Evolutionary conservation across 2,797 vertebrate species (phyloP).

Genomic region (Chloroceryle amazona): DNA sequence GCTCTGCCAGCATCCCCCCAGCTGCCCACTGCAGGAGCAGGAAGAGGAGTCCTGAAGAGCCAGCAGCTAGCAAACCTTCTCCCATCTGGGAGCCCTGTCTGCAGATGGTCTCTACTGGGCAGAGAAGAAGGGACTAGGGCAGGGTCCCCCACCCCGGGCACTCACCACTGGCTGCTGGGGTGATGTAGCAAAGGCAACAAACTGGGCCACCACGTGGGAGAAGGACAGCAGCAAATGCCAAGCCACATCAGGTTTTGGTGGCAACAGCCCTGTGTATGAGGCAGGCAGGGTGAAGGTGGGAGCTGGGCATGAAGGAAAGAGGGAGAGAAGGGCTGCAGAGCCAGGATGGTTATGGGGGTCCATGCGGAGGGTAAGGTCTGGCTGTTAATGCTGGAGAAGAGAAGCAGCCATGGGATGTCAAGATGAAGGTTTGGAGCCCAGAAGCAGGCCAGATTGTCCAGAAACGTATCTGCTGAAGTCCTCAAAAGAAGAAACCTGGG

Average conservation of each 20-base stretch:
- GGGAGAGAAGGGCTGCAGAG: not conserved
- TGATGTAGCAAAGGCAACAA: not conserved
- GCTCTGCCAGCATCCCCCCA: slow-evolving; percentile 20
- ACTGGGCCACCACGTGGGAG: not conserved
- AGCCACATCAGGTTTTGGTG: not conserved
- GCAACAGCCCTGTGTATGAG: accelerated
- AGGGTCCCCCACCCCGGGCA: not conserved
- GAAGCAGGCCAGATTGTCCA: not conserved
- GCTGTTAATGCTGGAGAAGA: not conserved
- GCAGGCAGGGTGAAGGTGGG: not conserved
- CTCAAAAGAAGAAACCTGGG: not conserved
- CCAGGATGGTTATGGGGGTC: accelerated
- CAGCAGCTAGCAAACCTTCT: slow-evolving; percentile 33
- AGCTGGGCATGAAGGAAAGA: not conserved
- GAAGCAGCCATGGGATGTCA: not conserved
- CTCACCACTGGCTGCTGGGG: not conserved
- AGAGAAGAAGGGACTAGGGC: not conserved
- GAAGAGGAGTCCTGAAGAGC: slow-evolving; percentile 24
- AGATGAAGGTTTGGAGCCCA: not conserved
- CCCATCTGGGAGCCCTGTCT: slow-evolving; percentile 34
- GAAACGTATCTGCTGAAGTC: not conserved
- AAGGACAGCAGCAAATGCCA: not conserved
- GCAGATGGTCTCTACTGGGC: not conserved
- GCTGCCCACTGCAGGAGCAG: not conserved
- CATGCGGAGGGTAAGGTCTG: not conserved